phyloP scores from a whole-genome alignment of 2,888 invertebrate genomes.

The Odontothrips loti region DNA sequence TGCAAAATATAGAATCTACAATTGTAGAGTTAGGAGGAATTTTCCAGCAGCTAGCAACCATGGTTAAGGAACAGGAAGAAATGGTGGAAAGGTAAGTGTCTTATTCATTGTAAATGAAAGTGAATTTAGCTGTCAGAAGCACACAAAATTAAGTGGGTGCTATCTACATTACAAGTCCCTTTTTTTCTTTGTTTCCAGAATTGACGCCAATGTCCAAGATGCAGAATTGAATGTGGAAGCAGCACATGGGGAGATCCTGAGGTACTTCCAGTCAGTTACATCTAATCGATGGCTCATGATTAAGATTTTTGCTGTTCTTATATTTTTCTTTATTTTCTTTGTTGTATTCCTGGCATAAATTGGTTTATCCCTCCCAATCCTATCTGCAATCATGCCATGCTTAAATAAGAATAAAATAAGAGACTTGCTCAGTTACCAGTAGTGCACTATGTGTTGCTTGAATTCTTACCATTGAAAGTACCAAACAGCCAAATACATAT shows the following conservation, averaged over 20 bases:
- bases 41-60: constrained; percentile 90
- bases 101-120: background rate
- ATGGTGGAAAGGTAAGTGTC: constrained; percentile 71
- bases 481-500: background rate
- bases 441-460: background rate
- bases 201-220: constrained; percentile 94
- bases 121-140: constrained; percentile 4
- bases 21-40: constrained; percentile 99
- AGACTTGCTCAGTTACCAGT: constrained; percentile 28
- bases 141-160: constrained; percentile 28
- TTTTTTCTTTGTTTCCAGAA: constrained; percentile 53
- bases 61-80: constrained; percentile 99
- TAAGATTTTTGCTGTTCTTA: constrained; percentile 96
- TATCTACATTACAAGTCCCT: constrained; percentile 26
- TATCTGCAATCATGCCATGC: background rate
- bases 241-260: constrained; percentile 93
- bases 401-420: constrained; percentile 9
- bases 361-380: constrained; percentile 20
- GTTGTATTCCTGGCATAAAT: constrained; percentile 88
- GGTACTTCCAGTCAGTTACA: constrained; percentile 95
- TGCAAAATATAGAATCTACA: constrained; percentile 98
- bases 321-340: constrained; percentile 99
- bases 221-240: constrained; percentile 95
- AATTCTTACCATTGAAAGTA: background rate
- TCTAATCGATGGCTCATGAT: constrained; percentile 99